Conservation (phyloP, 2,888 invertebrate species). For the Dynastes tityus region DNA sequence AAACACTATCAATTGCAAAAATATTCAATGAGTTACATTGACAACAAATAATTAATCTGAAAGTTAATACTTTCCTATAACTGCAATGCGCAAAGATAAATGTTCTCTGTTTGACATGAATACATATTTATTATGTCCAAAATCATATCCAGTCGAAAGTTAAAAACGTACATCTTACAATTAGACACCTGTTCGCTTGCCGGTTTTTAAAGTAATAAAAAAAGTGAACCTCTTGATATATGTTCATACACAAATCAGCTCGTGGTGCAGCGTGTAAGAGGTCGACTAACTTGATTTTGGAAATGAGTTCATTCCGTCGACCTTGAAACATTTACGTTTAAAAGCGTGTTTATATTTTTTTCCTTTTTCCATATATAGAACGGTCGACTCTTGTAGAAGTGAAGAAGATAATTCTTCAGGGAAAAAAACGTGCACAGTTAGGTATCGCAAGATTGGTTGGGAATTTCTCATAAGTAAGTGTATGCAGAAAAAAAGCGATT, state of each 20-base stretch:
- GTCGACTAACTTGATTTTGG: conserved; percentile 52
- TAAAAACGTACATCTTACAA: conserved; percentile 52
- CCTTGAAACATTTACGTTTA: conserved; percentile 51
- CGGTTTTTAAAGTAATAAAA: conserved; percentile 37
- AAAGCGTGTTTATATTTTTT: conserved; percentile 45
- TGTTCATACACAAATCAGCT: conserved; percentile 13
- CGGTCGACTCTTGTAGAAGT: too few species aligned
- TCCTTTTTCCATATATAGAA: background rate
- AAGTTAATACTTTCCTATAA: too few species aligned
- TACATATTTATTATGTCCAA: conserved; percentile 60
- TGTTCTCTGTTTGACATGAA: conserved; percentile 60
- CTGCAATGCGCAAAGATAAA: conserved; percentile 54
- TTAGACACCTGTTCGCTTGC: conserved; percentile 56
- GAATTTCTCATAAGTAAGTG: background rate
- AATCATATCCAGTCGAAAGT: conserved; percentile 55
- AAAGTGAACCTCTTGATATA: conserved; percentile 22
- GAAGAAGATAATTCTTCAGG: background rate
- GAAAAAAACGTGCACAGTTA: background rate
- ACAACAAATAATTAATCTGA: too few species aligned
- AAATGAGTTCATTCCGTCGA: conserved; percentile 49
- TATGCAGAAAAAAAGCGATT: conserved; percentile 1
- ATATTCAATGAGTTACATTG: too few species aligned
- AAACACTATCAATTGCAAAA: too few species aligned
- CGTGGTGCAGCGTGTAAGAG: conserved; percentile 42
- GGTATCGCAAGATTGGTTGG: background rate